phyloP scores from a whole-genome alignment of 2,888 invertebrate genomes.

The Euplagia quadripunctaria region DNA sequence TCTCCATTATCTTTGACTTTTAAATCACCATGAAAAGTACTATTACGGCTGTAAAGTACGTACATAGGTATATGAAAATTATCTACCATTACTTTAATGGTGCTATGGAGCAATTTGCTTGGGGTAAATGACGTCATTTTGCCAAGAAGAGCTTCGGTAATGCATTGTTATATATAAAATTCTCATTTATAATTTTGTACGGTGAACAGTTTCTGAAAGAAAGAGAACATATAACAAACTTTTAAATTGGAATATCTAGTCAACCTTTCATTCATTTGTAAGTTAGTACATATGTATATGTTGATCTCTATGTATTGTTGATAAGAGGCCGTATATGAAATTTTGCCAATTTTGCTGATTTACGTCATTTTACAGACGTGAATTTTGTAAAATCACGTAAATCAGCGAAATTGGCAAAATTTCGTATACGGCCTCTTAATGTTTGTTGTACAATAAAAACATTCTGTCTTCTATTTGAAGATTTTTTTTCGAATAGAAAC shows the following conservation, averaged over 20 bases:
- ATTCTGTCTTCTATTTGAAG: background rate
- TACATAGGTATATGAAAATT: constrained; percentile 31
- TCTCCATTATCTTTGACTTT: constrained; percentile 14
- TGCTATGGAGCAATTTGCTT: constrained; percentile 39
- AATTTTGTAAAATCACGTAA: too few relatives aligned
- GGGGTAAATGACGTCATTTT: constrained; percentile 44
- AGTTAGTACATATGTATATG: too few relatives aligned
- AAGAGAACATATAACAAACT: background rate
- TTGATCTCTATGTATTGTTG: too few relatives aligned
- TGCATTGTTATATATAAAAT: constrained; percentile 43
- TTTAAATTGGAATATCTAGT: background rate
- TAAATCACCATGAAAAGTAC: constrained; percentile 17
- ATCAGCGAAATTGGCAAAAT: too few relatives aligned
- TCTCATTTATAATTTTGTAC: constrained; percentile 35
- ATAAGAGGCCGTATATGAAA: too few relatives aligned
- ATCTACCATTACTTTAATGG: constrained; percentile 47
- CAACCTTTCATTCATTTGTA: background rate
- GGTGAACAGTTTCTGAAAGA: background rate
- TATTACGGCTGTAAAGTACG: constrained; percentile 15
- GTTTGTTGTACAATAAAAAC: background rate
- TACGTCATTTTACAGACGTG: too few relatives aligned
- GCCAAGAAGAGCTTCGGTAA: constrained; percentile 26
- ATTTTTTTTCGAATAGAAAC: background rate
- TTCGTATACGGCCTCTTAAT: too few relatives aligned
- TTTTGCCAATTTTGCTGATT: too few relatives aligned